phyloP scores from a whole-genome alignment of 2,113 vertebrate genomes.

The Phylloscopus whistleri region DNA sequence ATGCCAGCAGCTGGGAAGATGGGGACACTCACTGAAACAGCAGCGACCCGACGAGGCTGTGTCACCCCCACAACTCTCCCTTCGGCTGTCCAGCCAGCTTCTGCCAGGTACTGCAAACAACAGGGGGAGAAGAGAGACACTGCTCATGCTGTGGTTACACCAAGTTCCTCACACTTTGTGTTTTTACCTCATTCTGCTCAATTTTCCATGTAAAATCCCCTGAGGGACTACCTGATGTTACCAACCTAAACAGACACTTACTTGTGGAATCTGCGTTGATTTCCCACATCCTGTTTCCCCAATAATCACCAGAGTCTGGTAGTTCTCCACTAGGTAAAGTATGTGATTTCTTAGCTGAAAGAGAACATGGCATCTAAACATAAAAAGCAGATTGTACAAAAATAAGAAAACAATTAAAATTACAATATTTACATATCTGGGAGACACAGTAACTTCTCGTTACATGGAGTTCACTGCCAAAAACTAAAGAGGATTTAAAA shows the following conservation, averaged over 20 bases:
- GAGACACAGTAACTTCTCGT: neutral
- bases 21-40: conserved; percentile 83
- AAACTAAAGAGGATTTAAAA: neutral
- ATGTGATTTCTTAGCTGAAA: conserved; percentile 97
- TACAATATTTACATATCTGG: neutral
- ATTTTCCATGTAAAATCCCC: neutral
- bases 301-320: conserved; percentile 93
- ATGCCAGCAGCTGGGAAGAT: neutral
- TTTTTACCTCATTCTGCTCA: neutral
- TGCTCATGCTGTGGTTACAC: neutral
- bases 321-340: conserved; percentile 93
- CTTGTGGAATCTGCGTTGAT: conserved; percentile 96
- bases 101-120: conserved; percentile 86
- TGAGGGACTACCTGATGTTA: neutral
- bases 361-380: neutral
- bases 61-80: conserved; percentile 94
- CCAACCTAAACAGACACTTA: conserved; percentile 48
- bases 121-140: neutral
- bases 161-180: fast-evolving
- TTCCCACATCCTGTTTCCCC: conserved; percentile 98
- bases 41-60: conserved; percentile 94
- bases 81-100: conserved; percentile 96
- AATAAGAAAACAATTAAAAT: neutral
- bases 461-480: neutral
- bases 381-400: neutral